Base-by-base conservation (phyloP, 1,140 invertebrate species). In the Brachionus paranguensis region DNA sequence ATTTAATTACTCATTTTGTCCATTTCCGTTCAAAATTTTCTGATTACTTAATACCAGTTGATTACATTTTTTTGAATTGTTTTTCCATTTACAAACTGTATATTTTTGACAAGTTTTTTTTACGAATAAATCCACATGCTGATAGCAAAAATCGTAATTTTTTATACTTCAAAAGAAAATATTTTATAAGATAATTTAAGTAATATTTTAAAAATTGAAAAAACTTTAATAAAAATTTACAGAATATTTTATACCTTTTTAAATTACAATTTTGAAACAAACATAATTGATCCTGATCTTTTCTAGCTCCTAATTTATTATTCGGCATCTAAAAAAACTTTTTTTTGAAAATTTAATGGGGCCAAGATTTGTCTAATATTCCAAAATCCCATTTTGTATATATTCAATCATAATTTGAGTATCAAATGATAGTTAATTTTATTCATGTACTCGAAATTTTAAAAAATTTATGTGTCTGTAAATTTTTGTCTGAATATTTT, bases 31-130 rank as follows among this genome's bases (percentile, higher is more conserved):
- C 2, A 37, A 37, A 37, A 37, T 37, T 37, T 37, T 37, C 6
- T 37, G 33, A 72, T 24, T 45, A 8, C 43, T 72, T 43, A 72
- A 20, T 10, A 20, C 68, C 68, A 72, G 11, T 72, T 72, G 68
- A 20, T 72, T 72, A 41, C 68, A 72, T 72, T 72, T 72, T 72
- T 72, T 45, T 12, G 37, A 20, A 20, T 41, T 72, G 24, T 45
- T 43, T 5, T 41, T 72, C 68, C 68, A 72, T 72, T 72, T 72
- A 72, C 68, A 72, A 72, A 72, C 37, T 1, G 33, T 41, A 43
- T 72, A 72, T 72, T 72, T 72, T 43, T 72, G 33, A 11, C 33
- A 41, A 43, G 68, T 72, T n/a, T 43, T 72, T 72, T 72, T 72
- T n/a, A 72, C 68, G 17, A 72, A 72, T 43, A 72, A 43, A 20